Percentiles rank a stretch among this genome's conserved stretches.
phyloP scores from a whole-genome alignment of 2,797 vertebrate genomes.

The Mareca penelope region DNA sequence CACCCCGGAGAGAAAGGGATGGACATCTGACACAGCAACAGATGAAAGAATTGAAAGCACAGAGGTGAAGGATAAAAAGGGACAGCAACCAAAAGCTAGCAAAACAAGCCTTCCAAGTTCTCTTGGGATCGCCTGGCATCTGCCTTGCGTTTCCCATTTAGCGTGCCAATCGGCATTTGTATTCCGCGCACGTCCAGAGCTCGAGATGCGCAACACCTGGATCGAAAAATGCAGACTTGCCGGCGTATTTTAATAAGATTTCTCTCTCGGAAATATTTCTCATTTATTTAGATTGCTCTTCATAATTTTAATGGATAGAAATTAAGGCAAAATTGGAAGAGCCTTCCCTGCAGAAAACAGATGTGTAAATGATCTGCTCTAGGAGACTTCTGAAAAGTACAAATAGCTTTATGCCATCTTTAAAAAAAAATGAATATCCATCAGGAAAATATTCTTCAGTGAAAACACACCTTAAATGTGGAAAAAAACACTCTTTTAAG shows the following conservation, averaged over 20 bases:
- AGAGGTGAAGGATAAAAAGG: not conserved
- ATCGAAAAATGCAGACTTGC: conserved; percentile 8
- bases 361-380: conserved; percentile 13
- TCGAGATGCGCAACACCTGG: not conserved
- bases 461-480: not conserved
- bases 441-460: not conserved
- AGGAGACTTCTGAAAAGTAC: conserved; percentile 24
- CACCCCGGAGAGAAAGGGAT: not conserved
- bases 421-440: not conserved
- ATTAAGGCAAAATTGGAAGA: conserved; percentile 18
- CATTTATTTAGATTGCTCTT: not conserved
- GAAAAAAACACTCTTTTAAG: not conserved
- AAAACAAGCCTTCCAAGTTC: not conserved
- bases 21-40: not conserved
- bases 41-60: not conserved
- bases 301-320: conserved; percentile 10
- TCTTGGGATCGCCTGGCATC: not conserved
- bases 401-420: not conserved
- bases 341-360: conserved; percentile 20
- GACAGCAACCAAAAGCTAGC: not conserved
- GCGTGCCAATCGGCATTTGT: not conserved
- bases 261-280: not conserved
- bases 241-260: not conserved
- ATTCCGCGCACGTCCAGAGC: not conserved
- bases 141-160: not conserved